Evolutionary conservation across 2,888 invertebrate species (phyloP).

Genomic region (Orthosia gothica): DNA sequence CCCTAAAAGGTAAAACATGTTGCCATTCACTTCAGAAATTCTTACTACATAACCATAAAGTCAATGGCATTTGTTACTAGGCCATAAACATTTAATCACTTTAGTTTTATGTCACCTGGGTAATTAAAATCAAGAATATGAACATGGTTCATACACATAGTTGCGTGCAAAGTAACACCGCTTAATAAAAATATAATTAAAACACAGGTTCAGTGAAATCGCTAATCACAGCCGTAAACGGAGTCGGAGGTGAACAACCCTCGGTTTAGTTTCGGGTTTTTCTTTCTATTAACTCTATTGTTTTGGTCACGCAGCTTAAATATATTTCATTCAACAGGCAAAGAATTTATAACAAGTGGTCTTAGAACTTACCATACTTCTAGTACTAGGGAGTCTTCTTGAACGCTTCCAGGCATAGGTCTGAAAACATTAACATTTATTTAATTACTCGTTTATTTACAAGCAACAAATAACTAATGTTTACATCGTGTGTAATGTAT

Average conservation of each 20-base stretch:
- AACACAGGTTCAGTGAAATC: slow-evolving; percentile 45
- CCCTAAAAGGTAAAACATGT: slow-evolving; percentile 89
- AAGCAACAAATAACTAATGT: slow-evolving; percentile 29
- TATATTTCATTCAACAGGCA: slow-evolving; percentile 51
- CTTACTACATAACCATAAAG: slow-evolving; percentile 31
- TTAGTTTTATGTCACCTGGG: slow-evolving; percentile 59
- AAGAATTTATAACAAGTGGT: slow-evolving; percentile 18
- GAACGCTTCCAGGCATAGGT: slow-evolving; percentile 94
- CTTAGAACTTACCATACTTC: slow-evolving; percentile 94
- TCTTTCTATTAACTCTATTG: slow-evolving; percentile 49
- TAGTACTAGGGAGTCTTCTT: slow-evolving; percentile 94
- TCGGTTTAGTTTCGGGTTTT: slow-evolving; percentile 31
- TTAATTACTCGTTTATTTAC: slow-evolving; percentile 27
- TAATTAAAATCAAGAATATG: slow-evolving; percentile 50
- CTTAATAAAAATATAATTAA: slow-evolving; percentile 44
- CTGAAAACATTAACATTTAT: slow-evolving; percentile 86
- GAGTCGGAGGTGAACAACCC: slow-evolving; percentile 48
- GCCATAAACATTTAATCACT: slow-evolving; percentile 60
- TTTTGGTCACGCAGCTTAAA: slow-evolving; percentile 66
- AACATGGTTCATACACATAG: slow-evolving; percentile 14
- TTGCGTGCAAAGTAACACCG: slow-evolving; percentile 52
- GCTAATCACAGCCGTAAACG: slow-evolving; percentile 41
- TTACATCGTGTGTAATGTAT: slow-evolving; percentile 38
- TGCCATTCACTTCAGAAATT: slow-evolving; percentile 11
- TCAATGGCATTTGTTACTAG: slow-evolving; percentile 57